A percentile compares a stretch with the other conserved stretches of the same genome.
Conservation (phyloP, 2,888 invertebrate species). For the Napeogenes inachia region DNA sequence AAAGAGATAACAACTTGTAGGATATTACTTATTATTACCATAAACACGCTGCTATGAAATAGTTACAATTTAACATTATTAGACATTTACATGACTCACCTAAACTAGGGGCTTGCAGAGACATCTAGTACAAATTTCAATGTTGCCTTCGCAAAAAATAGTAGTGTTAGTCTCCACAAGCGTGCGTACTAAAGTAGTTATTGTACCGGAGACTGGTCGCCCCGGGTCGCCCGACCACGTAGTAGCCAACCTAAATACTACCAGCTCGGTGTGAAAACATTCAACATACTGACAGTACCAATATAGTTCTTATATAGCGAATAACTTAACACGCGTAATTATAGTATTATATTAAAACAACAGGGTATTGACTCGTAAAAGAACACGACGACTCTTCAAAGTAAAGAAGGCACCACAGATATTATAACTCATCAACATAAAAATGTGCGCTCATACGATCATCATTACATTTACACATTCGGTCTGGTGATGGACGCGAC, state of each 20-base stretch:
- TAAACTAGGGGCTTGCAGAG: conserved; percentile 50
- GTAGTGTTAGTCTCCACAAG: conserved; percentile 50
- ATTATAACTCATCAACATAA: neutral
- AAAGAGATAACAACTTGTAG: conserved; percentile 75
- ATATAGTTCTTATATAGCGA: no score
- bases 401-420: conserved; percentile 5
- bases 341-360: no score
- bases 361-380: no score
- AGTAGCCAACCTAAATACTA: conserved; percentile 45
- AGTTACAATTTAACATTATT: conserved; percentile 47
- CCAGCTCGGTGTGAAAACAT: conserved; percentile 46
- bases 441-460: neutral
- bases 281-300: conserved; percentile 10
- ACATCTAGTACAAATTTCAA: conserved; percentile 35
- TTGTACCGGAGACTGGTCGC: conserved; percentile 54
- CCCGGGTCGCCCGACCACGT: conserved; percentile 44
- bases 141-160: conserved; percentile 24
- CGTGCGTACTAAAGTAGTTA: conserved; percentile 53
- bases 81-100: conserved; percentile 53
- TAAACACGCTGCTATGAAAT: conserved; percentile 59
- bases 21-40: conserved; percentile 54
- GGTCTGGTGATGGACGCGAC: conserved; percentile 14
- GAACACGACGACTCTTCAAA: neutral
- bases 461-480: conserved; percentile 13
- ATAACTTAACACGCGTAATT: no score